Base-by-base conservation (phyloP, 1,140 invertebrate genomes). In the Drosophila carrolli region DNA sequence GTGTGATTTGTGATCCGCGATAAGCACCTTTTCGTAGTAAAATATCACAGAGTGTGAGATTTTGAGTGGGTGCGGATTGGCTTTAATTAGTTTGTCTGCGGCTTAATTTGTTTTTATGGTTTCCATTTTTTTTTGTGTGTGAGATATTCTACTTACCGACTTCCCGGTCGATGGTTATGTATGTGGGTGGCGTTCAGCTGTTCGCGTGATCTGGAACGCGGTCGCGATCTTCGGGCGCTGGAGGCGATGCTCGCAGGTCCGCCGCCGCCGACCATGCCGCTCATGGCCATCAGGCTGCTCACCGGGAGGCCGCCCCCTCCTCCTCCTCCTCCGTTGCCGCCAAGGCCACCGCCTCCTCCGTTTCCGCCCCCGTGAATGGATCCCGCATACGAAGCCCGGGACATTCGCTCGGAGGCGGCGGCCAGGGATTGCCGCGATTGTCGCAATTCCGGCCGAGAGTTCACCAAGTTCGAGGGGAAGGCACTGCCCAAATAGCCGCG, bases 401-500 rank as follows among this genome's bases (percentile, higher is more conserved):
- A 96, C 93, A 96, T 95, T 47, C 96, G 94, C 80, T 97, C 96
- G 6, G 96, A 96, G 54, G 95, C 95, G 62, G 95, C 96, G 14
- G 96, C 95, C 77, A 97, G 91, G 1, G 96, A 97, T 90, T 97
- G 96, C 19, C 96, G 94, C 13, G 96, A 97, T 90, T 97, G 96
- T 48, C 96, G 94, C 61, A 97, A 92, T 93, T 97, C 96, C 94
- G 96, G 95, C 92, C 96, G 94, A 1, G 96, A 96, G 86, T 95
- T 95, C 71, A 97, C 94, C 76, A 97, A 93, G 92, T 96, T 96
- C 59, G 95, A 95, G 14, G 96, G 95, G 77, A 96, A 95, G 59
- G 95, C 95, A 50, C 94, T 94, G 54, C 94, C 93, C 81, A 96
- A 95, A 90, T 96, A 97, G 57, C 94, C 93, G 62, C 95, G 93